Conservation (phyloP, 2,888 invertebrate species). For the Thyatira batis region DNA sequence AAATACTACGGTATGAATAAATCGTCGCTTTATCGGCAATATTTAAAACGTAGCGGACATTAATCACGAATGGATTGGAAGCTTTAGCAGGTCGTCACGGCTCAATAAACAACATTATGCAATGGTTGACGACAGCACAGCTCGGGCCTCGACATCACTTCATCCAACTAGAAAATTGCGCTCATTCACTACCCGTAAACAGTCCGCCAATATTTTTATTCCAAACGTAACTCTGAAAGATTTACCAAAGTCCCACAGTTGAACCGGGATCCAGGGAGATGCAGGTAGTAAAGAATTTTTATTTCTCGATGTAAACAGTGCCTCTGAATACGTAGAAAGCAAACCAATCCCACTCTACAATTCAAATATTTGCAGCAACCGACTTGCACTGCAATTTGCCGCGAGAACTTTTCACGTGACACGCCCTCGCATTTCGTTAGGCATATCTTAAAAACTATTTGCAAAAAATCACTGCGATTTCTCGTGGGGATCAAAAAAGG, state of each 20-base stretch:
- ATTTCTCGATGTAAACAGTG: slow-evolving; percentile 65
- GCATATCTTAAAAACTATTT: slow-evolving; percentile 39
- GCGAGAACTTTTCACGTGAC: slow-evolving; percentile 44
- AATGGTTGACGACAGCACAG: slow-evolving; percentile 12
- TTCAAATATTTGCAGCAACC: slow-evolving; percentile 76
- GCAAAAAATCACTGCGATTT: slow-evolving; percentile 25
- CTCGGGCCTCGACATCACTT: slow-evolving; percentile 16
- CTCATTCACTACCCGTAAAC: slow-evolving; percentile 27
- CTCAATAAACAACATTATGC: slow-evolving; percentile 40
- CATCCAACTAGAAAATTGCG: slow-evolving; percentile 28
- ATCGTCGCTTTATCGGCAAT: slow-evolving; percentile 15
- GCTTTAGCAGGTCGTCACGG: slow-evolving; percentile 42
- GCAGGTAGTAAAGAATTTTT: slow-evolving; percentile 57
- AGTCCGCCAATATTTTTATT: slow-evolving; percentile 21
- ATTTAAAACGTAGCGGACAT: slow-evolving; percentile 44
- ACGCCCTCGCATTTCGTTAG: slow-evolving; percentile 17
- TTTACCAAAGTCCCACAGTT: slow-evolving; percentile 5
- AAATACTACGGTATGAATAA: slow-evolving; percentile 11
- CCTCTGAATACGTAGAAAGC: slow-evolving; percentile 67
- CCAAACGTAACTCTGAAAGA: slow-evolving; percentile 20
- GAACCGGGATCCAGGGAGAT: slow-evolving; percentile 17
- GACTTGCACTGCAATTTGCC: slow-evolving; percentile 70
- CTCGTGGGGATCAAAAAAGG: background rate
- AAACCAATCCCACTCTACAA: slow-evolving; percentile 79
- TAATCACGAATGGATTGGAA: slow-evolving; percentile 46